A percentile compares a stretch with the other conserved stretches of the same genome.
phyloP scores from a whole-genome alignment of 1,140 invertebrate species.

The Drosophila sturtevanti region DNA sequence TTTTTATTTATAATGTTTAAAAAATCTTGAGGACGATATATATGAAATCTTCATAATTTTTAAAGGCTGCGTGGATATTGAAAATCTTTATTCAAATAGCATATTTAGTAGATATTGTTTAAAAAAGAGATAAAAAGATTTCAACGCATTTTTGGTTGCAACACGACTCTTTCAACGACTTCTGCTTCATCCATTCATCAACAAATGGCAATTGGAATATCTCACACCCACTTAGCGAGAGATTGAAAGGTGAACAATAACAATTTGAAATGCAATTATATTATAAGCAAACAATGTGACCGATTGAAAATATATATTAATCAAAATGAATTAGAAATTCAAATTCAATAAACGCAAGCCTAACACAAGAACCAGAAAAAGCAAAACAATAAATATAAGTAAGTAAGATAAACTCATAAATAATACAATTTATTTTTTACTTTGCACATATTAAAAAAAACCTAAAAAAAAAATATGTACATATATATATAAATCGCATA shows the following conservation, averaged over 20 bases:
- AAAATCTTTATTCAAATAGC: too few species aligned
- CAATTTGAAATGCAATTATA: slow-evolving; percentile 45
- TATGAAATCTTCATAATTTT: too few species aligned
- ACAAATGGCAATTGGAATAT: slow-evolving; percentile 29
- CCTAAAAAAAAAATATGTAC: slow-evolving; percentile 17
- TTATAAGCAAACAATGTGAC: slow-evolving; percentile 27
- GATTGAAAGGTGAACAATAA: slow-evolving; percentile 20
- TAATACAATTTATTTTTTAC: slow-evolving; percentile 28
- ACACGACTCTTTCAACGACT: too few species aligned
- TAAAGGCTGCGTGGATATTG: too few species aligned
- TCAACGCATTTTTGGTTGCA: too few species aligned
- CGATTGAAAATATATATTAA: slow-evolving; percentile 14
- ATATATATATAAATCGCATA: too few species aligned
- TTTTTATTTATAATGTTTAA: too few species aligned
- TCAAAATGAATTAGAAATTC: slow-evolving; percentile 67
- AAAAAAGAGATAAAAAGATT: too few species aligned
- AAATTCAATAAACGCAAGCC: slow-evolving; percentile 57
- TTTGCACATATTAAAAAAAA: slow-evolving; percentile 62
- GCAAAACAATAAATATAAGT: slow-evolving; percentile 56
- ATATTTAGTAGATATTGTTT: too few species aligned
- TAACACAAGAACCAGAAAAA: slow-evolving; percentile 6
- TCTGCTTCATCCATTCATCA: too few species aligned
- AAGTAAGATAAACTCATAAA: slow-evolving; percentile 43
- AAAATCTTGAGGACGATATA: too few species aligned
- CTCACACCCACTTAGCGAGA: too few species aligned